Base-by-base conservation (phyloP, 2,113 vertebrate genomes). In the Spea bombifrons region DNA sequence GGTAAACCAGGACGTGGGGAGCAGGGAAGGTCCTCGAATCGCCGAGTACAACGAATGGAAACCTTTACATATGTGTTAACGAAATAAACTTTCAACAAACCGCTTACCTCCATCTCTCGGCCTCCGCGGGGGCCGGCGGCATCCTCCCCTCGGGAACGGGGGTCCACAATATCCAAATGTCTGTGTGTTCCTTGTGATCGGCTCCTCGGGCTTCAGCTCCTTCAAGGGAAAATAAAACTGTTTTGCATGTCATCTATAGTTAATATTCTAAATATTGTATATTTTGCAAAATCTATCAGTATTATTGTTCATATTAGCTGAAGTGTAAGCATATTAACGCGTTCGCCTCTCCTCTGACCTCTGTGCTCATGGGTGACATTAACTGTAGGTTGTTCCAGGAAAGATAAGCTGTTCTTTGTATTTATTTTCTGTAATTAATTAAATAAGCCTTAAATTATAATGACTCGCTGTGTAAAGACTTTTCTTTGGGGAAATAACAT, bases 241-340 rank as follows among this genome's bases (percentile, higher is more conserved):
- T 90, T 87, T 83, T 94, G 94, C 93, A 94, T 95, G 94, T 91
- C 92, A 91, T 84, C 89, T 68, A 72, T 87, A 90, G 87, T 88
- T 93, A 86, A 82, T 90, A 88, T 82, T 87, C 91, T 92, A 89
- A 90, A 87, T 94, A 86, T 90, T 90, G 90, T 94, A 89, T 95
- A 92, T 92, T 30, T 91, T 92, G 90, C 91, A 91, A 91, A 92
- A 86, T 94, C 87, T 93, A 92, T 93, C 93, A 93, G 90, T 94
- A 92, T 96, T 94, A 87, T 88, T 92, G 88, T 93, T 89, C 89
- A 92, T 91, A 92, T 87, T 92, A 92, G 91, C 94, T 92, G 87
- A 93, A 91, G 90, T 95, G 93, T 88, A 94, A 93, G 95, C 93
- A 91, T 94, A 92, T 90, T 91, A 90, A 88, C 89, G 90, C 87